Evolutionary conservation across 1,140 invertebrate genomes (phyloP).

Genomic region (Meteorus sp.): DNA sequence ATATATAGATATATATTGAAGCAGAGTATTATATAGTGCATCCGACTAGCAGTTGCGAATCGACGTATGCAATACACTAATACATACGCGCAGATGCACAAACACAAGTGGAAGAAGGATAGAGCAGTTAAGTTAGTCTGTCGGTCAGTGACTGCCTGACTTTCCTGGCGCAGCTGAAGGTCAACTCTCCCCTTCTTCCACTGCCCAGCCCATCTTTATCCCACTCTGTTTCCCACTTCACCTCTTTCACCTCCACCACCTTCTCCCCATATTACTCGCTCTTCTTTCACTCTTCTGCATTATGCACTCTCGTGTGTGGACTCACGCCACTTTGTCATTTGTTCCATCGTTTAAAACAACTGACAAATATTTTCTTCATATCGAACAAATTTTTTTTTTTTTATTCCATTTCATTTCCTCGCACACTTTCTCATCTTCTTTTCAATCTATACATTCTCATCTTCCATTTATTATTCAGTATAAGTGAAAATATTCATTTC

Average conservation of each 20-base stretch:
- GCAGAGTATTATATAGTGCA: no score
- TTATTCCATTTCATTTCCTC: not conserved
- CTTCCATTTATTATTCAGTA: no score
- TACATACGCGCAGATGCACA: conserved; percentile 24
- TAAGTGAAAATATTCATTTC: no score
- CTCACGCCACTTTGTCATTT: not conserved
- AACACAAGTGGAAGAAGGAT: conserved; percentile 50
- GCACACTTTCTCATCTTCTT: no score
- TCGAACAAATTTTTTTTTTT: no score
- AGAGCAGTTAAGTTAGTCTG: conserved; percentile 61
- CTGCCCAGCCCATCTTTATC: conserved; percentile 33
- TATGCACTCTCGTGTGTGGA: no score
- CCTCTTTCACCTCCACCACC: conserved; percentile 3
- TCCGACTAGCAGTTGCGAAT: conserved; percentile 35
- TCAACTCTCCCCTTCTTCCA: conserved; percentile 56
- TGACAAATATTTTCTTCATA: no score
- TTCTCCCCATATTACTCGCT: conserved; percentile 4
- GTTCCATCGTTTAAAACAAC: not conserved
- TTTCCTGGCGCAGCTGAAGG: conserved; percentile 59
- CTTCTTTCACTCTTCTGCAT: no score
- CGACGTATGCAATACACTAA: conserved; percentile 9
- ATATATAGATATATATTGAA: no score
- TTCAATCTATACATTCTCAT: no score
- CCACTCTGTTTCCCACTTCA: conserved; percentile 33
- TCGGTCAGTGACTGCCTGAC: conserved; percentile 61